Base-by-base conservation (phyloP, 2,113 vertebrate genomes). In the Oryzias woworae region DNA sequence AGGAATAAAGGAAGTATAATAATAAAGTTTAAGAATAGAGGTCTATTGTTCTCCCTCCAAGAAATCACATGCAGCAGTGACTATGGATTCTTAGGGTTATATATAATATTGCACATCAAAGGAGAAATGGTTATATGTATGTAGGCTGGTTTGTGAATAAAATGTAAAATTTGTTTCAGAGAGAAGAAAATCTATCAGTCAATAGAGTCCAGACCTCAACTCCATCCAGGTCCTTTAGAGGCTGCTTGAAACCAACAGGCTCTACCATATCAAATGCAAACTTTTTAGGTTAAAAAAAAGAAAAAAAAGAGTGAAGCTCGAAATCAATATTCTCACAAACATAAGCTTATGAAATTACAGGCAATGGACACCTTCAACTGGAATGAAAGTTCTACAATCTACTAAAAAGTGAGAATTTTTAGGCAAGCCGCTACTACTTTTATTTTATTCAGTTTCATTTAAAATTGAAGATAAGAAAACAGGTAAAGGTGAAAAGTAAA, bases 21-120 rank as follows among this genome's bases (percentile, higher is more conserved):
- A 93, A 90, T 90, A 90, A 86, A 86, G 84, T 92, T 90, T 88
- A 92, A 90, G 88, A 85, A 87, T 76, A 80, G 66, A 63, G 81
- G 76, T 83, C 86, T 79, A 83, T 89, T 88, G 85, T 83, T 84
- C 85, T 85, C 78, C 73, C 72, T 87, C 88, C 84, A 76, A 81
- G 78, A 83, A 86, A 85, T 78, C 83, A 81, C 69, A 67, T 80
- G 74, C 68, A 81, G 73, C 65, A 51, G 73, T 59, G 77, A 64
- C 81, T 20, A 44, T 70, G 79, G 81, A 81, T 55, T 75, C 77
- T 73, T 77, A 55, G 78, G 83, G 89, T 89, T 84, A 82, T 76
- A 47, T 62, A 74, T 73, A 57, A 79, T 80, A 85, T 81, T 86
- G 78, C 53, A 36, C 36, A 78, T 55, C 58, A 44, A 71, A 62